These are phyloP conservation scores for Crypturellus undulatus DNA, from an alignment of 2,113 vertebrate species.

Conservation along the genomic window DNA sequence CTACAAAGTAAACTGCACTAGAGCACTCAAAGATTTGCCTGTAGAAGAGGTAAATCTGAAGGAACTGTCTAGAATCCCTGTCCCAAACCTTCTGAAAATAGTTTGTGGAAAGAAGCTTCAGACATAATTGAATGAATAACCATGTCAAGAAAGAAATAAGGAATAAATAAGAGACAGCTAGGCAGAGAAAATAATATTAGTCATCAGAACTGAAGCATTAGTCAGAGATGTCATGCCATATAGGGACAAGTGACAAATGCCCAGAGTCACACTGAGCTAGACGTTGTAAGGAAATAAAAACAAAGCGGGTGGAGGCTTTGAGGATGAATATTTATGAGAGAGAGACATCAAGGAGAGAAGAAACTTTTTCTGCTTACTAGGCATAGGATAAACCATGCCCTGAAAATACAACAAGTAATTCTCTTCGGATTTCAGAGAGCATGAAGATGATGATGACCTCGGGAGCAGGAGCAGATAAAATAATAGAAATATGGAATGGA, in stretches of 20 bases:
- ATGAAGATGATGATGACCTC: background rate
- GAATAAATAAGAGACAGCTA: background rate
- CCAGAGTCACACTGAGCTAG: background rate
- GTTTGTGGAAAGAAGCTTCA: background rate
- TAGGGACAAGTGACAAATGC: background rate
- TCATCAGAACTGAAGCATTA: background rate
- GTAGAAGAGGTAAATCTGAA: background rate
- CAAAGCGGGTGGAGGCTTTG: rapidly evolving
- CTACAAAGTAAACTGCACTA: background rate
- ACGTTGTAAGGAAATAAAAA: background rate
- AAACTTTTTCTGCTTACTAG: background rate
- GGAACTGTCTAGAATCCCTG: background rate
- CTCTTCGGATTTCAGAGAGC: background rate
- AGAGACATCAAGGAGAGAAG: background rate
- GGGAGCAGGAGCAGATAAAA: background rate
- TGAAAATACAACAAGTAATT: background rate
- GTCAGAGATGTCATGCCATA: background rate
- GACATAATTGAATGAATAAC: background rate
- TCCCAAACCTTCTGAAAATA: background rate
- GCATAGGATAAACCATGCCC: background rate
- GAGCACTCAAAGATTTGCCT: background rate
- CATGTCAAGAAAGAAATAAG: background rate
- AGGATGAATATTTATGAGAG: background rate
- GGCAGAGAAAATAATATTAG: conserved; percentile 4
- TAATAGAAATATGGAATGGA: background rate